Percentiles rank a stretch among this genome's conserved stretches.
These are phyloP conservation scores for Chromoteleia sp. DNA, from an alignment of 2,888 invertebrate species.

Conservation along the genomic window DNA sequence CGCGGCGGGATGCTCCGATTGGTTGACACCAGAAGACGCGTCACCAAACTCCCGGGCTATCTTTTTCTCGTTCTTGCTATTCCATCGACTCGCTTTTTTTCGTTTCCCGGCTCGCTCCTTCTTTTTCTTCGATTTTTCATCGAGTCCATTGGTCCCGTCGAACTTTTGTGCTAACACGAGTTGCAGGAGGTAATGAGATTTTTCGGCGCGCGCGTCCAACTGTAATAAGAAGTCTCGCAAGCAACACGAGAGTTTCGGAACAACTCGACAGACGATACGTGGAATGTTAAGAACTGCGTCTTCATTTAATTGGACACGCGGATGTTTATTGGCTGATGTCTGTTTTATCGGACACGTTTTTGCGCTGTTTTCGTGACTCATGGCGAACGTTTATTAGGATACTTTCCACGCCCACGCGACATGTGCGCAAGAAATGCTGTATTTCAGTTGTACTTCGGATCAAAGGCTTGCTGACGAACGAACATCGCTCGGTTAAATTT, in stretches of 20 bases:
- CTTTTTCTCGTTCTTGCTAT: constrained; percentile 26
- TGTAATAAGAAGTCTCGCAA: constrained; percentile 14
- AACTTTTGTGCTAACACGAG: constrained; percentile 47
- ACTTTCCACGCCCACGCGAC: constrained; percentile 57
- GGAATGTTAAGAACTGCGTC: constrained; percentile 35
- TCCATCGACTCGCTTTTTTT: constrained; percentile 4
- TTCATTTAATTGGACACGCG: constrained; percentile 57
- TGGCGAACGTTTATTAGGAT: constrained; percentile 43
- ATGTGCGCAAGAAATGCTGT: constrained; percentile 34
- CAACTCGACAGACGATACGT: constrained; percentile 40
- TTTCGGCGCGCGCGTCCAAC: constrained; percentile 12
- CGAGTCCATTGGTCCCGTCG: constrained; percentile 42
- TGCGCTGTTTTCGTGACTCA: constrained; percentile 48
- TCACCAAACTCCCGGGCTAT: constrained; percentile 49
- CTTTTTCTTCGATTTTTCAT: constrained; percentile 37
- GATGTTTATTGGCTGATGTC: constrained; percentile 51
- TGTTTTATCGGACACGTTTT: constrained; percentile 54
- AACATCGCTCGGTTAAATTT: constrained; percentile 49
- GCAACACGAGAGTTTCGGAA: neutral
- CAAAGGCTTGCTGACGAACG: constrained; percentile 60
- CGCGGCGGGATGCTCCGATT: constrained; percentile 46
- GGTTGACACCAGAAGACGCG: constrained; percentile 64
- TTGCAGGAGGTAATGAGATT: constrained; percentile 51
- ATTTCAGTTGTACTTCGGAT: constrained; percentile 48
- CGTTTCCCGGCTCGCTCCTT: constrained; percentile 1